Percentiles rank a stretch among this genome's conserved stretches.
Conservation (phyloP, 2,888 invertebrate genomes). For the Gandaritis pyraliata region DNA sequence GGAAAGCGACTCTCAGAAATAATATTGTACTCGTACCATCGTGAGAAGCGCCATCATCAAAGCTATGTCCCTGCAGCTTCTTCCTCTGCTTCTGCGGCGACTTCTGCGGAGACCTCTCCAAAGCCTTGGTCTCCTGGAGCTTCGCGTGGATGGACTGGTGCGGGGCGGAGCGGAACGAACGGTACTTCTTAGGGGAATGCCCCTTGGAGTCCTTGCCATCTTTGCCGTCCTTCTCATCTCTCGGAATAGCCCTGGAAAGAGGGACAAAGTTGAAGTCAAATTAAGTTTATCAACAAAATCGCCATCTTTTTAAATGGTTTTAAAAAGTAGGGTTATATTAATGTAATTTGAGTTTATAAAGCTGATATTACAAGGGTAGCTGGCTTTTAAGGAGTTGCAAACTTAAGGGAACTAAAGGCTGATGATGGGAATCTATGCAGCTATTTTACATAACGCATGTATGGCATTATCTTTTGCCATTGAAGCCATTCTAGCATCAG, state of each 20-base stretch:
- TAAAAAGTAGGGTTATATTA: not conserved
- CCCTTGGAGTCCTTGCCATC: conserved; percentile 94
- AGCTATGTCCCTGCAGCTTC: conserved; percentile 80
- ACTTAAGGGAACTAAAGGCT: conserved; percentile 39
- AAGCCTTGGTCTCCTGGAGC: conserved; percentile 86
- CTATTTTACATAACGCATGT: conserved; percentile 48
- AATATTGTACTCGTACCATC: conserved; percentile 66
- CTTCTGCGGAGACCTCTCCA: conserved; percentile 85
- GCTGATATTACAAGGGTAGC: conserved; percentile 3
- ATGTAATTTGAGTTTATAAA: conserved; percentile 5
- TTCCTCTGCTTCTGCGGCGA: conserved; percentile 85
- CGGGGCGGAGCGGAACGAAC: conserved; percentile 84
- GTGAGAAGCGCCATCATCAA: conserved; percentile 77
- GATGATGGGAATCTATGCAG: conserved; percentile 63
- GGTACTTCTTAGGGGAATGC: conserved; percentile 87
- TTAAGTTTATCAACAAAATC: not conserved
- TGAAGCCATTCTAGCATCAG: conserved; percentile 76
- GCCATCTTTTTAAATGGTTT: too few relatives aligned
- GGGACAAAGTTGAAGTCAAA: not conserved
- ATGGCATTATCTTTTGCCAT: conserved; percentile 59
- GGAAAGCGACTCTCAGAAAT: too few relatives aligned
- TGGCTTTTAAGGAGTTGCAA: conserved; percentile 1
- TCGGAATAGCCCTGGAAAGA: conserved; percentile 87
- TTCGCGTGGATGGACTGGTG: conserved; percentile 84
- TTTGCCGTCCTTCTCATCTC: conserved; percentile 95